Conservation (phyloP, 2,888 invertebrate species). For the Cephus sareptanus region DNA sequence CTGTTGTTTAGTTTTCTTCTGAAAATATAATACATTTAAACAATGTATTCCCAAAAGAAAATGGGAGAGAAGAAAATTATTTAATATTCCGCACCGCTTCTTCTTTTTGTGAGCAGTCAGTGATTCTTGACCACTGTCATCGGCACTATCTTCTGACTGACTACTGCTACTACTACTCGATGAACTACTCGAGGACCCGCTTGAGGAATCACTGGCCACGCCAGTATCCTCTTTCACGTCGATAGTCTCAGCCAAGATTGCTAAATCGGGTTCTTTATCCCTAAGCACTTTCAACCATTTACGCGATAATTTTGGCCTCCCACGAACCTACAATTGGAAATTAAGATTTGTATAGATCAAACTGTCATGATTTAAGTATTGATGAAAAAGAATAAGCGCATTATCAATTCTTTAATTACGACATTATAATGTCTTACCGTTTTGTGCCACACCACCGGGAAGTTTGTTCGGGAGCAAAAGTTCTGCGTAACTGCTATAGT, state of each 20-base stretch:
- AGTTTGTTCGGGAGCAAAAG: constrained; percentile 95
- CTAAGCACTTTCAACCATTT: constrained; percentile 85
- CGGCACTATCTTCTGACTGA: constrained; percentile 78
- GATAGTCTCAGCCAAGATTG: constrained; percentile 82
- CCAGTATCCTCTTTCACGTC: constrained; percentile 89
- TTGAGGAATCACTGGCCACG: constrained; percentile 94
- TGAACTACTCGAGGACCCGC: constrained; percentile 80
- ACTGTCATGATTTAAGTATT: neutral
- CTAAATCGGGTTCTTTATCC: constrained; percentile 82
- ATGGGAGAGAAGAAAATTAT: constrained; percentile 2
- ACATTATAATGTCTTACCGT: constrained; percentile 69
- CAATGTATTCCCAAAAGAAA: constrained; percentile 12
- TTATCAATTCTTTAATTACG: neutral
- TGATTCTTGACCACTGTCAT: constrained; percentile 87
- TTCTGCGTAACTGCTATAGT: constrained; percentile 99
- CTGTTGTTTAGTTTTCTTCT: constrained; percentile 63
- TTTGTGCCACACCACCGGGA: constrained; percentile 98
- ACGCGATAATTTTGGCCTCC: constrained; percentile 93
- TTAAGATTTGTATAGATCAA: neutral
- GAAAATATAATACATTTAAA: constrained; percentile 32
- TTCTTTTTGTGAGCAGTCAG: constrained; percentile 86
- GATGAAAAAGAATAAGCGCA: neutral
- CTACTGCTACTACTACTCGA: constrained; percentile 77
- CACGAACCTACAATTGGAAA: constrained; percentile 71
- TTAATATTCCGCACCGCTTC: constrained; percentile 68